Evolutionary conservation across 2,797 vertebrate species (phyloP), one percentile per base, ranked within the genome.

Genomic region (Phaenicophaeus curvirostris): DNA sequence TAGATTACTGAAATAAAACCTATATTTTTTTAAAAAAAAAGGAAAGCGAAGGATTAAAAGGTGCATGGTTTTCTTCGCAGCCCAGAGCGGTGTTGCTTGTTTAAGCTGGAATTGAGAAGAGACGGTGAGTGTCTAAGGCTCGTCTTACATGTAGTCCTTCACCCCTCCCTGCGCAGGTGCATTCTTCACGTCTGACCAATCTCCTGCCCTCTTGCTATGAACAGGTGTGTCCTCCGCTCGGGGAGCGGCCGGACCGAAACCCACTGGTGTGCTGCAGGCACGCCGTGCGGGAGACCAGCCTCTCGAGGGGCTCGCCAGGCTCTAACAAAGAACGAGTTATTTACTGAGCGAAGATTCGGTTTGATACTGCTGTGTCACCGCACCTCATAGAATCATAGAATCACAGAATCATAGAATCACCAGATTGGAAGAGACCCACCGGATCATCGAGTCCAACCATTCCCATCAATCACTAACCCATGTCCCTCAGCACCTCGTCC

Each of bases 81-180:
- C 97, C 90, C 87, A 91, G 92, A 76, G 97, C 81, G 89, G 93
- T 97, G 97, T 93, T 96, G 97, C 98, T 96, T 97, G 96, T 97
- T 98, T 98, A 98, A 98, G 98, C 98, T 98, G 97, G 98, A 98
- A 96, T 94, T 98, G 98, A 97, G 98, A 98, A 99, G 98, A 99
- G 99, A 97, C 98, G 95, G 98, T 96, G 98, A 97, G 98, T 97
- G 98, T 98, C 96, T 98, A 98, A 97, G 98, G 98, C 98, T 99
- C 98, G 97, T 98, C 98, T 98, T 98, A 98, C 98, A 98, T 97
- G 98, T 97, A 98, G 97, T 94, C 96, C 96, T 90, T 37, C 92
- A 96, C 96, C 97, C 98, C 98, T 97, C 98, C 98, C 98, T 82
- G 91, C 90, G 96, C 98, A 98, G 98, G 98, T 98, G 98, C 98